Conservation (phyloP, 2,797 vertebrate genomes). For the Malurus leucopterus region DNA sequence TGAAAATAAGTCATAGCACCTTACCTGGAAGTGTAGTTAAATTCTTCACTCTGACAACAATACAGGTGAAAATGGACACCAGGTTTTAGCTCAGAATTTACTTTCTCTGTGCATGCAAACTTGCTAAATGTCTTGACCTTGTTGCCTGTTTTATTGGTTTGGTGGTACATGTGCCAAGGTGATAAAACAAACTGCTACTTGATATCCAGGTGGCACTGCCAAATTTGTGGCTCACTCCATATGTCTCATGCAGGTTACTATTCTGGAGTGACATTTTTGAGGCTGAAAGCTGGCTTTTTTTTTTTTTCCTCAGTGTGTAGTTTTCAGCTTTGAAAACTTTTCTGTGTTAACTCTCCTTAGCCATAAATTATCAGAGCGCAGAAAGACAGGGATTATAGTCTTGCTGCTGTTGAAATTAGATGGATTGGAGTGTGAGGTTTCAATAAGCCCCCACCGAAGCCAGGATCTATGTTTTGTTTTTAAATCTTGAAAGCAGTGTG, state of each 20-base stretch:
- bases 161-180: conserved; percentile 15
- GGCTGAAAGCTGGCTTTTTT: not conserved
- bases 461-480: not conserved
- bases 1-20: not conserved
- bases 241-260: conserved; percentile 21
- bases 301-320: not conserved
- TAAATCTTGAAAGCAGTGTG: not conserved
- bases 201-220: conserved; percentile 37
- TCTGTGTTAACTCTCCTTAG: not conserved
- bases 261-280: not conserved
- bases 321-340: not conserved
- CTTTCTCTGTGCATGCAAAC: conserved; percentile 4
- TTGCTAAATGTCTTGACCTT: conserved; percentile 34
- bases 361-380: not conserved
- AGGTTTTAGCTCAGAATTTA: conserved; percentile 9
- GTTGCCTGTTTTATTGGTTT: conserved; percentile 18
- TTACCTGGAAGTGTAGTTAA: not conserved
- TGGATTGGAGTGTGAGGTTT: not conserved
- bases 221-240: not conserved
- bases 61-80: not conserved
- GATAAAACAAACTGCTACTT: conserved; percentile 52
- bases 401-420: not conserved
- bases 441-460: not conserved
- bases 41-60: not conserved
- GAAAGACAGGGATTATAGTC: not conserved